These are phyloP conservation scores for Steatocranus sp. DNA, from an alignment of 2,797 vertebrate species.

Conservation along the genomic window DNA sequence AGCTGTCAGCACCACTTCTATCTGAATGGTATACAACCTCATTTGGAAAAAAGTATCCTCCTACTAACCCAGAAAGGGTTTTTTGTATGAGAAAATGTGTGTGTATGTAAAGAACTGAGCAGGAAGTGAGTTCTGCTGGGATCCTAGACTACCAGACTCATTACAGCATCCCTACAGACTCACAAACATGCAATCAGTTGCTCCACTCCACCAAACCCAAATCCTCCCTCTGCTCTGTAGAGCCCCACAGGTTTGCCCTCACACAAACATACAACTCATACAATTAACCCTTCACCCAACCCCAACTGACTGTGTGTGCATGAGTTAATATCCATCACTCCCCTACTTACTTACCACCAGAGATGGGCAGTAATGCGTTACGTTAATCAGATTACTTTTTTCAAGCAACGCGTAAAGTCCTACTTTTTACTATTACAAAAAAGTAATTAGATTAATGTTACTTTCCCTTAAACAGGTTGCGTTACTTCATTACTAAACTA, in stretches of 20 bases:
- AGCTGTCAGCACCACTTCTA: slow-evolving; percentile 24
- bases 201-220: background rate
- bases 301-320: background rate
- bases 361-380: accelerated
- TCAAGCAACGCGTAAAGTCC: too few relatives aligned
- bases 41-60: background rate
- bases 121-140: slow-evolving; percentile 29
- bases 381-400: background rate
- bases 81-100: background rate
- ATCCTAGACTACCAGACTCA: slow-evolving; percentile 17
- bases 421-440: too few relatives aligned
- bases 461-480: accelerated
- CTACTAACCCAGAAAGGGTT: slow-evolving; percentile 7
- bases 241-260: slow-evolving; percentile 54
- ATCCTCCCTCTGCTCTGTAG: slow-evolving; percentile 16
- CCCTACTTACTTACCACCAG: background rate
- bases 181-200: background rate
- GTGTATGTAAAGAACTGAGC: background rate
- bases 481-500: accelerated
- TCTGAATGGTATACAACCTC: background rate
- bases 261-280: slow-evolving; percentile 33
- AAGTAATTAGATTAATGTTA: background rate
- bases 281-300: slow-evolving; percentile 10
- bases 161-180: slow-evolving; percentile 14
- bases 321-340: background rate